These are phyloP conservation scores for Urocyon cinereoargenteus DNA, from an alignment of 2,797 vertebrate genomes.

Conservation along the genomic window DNA sequence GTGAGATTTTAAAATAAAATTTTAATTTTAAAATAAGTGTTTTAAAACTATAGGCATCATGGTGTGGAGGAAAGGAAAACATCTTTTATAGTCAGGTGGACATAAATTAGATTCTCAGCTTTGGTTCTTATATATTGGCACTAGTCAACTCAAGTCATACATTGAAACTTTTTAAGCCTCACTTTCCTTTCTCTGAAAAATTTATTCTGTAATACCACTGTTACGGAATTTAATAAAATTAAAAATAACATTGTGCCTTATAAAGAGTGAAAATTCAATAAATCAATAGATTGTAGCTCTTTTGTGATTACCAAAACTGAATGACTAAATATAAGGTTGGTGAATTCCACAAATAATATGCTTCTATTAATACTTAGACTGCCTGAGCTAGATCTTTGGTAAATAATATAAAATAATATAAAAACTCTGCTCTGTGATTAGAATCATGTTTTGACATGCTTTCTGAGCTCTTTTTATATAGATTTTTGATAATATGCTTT, in stretches of 20 bases:
- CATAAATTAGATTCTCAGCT: not conserved
- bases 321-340: not conserved
- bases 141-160: not conserved
- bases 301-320: slow-evolving; percentile 4
- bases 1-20: not conserved
- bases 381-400: not conserved
- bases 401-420: slow-evolving; percentile 51
- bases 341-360: slow-evolving; percentile 16
- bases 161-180: not conserved
- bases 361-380: slow-evolving; percentile 12
- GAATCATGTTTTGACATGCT: slow-evolving; percentile 79
- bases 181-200: slow-evolving; percentile 20
- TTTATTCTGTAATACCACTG: not conserved
- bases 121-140: not conserved
- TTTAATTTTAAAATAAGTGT: not conserved
- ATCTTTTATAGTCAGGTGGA: not conserved
- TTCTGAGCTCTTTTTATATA: slow-evolving; percentile 75
- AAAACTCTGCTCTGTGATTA: slow-evolving; percentile 74
- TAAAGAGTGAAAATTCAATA: not conserved
- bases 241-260: not conserved
- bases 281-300: not conserved
- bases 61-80: not conserved
- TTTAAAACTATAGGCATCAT: not conserved
- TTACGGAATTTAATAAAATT: not conserved
- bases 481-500: slow-evolving; percentile 83